Evolutionary conservation across 2,797 vertebrate species (phyloP).

Genomic region (Cyclopterus lumpus): DNA sequence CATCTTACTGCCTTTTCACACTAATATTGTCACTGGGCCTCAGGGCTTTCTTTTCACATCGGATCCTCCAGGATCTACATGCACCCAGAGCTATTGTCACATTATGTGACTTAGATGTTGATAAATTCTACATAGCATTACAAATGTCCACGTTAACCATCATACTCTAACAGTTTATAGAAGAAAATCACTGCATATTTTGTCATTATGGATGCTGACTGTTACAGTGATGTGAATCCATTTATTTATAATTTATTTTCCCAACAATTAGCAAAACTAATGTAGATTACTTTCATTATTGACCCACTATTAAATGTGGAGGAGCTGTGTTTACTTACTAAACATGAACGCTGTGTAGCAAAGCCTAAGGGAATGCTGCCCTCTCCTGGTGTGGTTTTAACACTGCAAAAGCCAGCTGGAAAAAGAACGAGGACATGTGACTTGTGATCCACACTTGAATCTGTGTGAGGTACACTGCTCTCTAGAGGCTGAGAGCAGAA

Average conservation of each 20-base stretch:
- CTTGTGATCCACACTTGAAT: background rate
- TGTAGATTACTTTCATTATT: background rate
- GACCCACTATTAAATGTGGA: background rate
- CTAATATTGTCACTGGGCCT: conserved; percentile 39
- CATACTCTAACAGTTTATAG: background rate
- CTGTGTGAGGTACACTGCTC: background rate
- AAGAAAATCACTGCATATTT: background rate
- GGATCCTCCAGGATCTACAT: conserved; percentile 25
- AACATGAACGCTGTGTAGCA: background rate
- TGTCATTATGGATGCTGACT: background rate
- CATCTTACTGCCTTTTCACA: conserved; percentile 56
- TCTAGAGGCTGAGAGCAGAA: background rate
- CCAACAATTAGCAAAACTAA: background rate
- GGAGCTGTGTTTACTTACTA: background rate
- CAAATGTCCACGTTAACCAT: background rate
- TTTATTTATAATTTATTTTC: conserved; percentile 1
- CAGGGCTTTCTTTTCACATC: conserved; percentile 32
- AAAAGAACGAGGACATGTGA: background rate
- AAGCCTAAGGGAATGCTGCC: conserved; percentile 45
- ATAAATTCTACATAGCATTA: conserved; percentile 16
- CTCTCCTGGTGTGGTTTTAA: conserved; percentile 55
- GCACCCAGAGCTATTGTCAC: conserved; percentile 41
- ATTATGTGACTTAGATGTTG: conserved; percentile 37
- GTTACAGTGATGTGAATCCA: background rate
- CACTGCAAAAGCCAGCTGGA: conserved; percentile 8